Evolutionary conservation across 2,888 invertebrate species (phyloP).

Genomic region (Meandrusa payeni): DNA sequence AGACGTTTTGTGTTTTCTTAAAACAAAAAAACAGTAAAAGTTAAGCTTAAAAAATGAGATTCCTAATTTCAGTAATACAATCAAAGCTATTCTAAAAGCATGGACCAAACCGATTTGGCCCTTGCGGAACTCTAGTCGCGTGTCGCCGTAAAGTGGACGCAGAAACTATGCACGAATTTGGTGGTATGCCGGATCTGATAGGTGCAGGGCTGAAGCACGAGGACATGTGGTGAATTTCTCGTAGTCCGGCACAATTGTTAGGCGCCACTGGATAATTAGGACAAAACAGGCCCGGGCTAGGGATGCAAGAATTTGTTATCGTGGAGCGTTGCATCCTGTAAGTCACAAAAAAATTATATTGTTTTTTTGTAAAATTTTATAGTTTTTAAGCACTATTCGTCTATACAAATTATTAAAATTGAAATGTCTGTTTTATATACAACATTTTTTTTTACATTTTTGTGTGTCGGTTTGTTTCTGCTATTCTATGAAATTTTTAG

Average conservation of each 20-base stretch:
- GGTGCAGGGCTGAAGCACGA: slow-evolving; percentile 9
- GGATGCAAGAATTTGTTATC: background rate
- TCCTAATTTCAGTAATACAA: background rate
- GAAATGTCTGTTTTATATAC: no score
- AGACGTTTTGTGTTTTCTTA: no score
- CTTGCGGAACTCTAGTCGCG: background rate
- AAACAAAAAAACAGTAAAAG: no score
- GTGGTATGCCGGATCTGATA: background rate
- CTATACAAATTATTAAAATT: background rate
- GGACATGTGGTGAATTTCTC: background rate
- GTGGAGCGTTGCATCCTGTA: slow-evolving; percentile 1
- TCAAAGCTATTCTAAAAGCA: background rate
- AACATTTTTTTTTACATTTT: no score
- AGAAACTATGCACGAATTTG: background rate
- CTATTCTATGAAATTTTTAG: no score
- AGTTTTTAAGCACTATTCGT: no score
- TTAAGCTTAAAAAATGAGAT: background rate
- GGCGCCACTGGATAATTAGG: background rate
- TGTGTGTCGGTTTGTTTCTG: no score
- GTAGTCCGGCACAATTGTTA: slow-evolving; percentile 2
- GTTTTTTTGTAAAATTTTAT: no score
- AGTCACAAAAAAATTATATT: background rate
- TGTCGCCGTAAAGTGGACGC: slow-evolving; percentile 1
- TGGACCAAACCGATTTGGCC: slow-evolving; percentile 4
- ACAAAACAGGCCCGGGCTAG: background rate